Evolutionary conservation across 2,888 invertebrate species (phyloP).

Genomic region (Syrphus vitripennis): DNA sequence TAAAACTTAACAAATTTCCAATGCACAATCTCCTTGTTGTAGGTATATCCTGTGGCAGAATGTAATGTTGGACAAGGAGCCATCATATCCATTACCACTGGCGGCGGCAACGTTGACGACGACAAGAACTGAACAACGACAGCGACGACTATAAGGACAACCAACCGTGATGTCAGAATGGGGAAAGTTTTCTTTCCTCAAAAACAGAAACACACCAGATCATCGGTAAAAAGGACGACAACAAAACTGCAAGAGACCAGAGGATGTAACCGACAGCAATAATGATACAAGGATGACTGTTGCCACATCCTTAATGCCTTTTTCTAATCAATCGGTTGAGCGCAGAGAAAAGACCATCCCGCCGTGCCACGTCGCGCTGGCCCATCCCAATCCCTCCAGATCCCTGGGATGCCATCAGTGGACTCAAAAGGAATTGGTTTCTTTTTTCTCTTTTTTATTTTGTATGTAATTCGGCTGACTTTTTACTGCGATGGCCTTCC

Average conservation of each 20-base stretch:
- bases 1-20: slow-evolving; percentile 66
- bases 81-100: slow-evolving; percentile 16
- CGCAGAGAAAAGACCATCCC: slow-evolving; percentile 45
- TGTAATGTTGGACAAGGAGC: slow-evolving; percentile 2
- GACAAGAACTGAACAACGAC: no score
- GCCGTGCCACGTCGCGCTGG: background rate
- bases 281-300: slow-evolving; percentile 55
- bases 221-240: background rate
- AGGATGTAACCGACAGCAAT: slow-evolving; percentile 33
- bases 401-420: background rate
- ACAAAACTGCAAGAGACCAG: background rate
- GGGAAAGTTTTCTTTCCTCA: slow-evolving; percentile 28
- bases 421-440: slow-evolving; percentile 44
- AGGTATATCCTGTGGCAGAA: slow-evolving; percentile 15
- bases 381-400: background rate
- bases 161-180: slow-evolving; percentile 27
- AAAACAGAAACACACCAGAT: background rate
- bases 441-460: no score
- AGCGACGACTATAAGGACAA: background rate
- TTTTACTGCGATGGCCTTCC: slow-evolving; percentile 29
- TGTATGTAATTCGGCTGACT: slow-evolving; percentile 32
- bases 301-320: slow-evolving; percentile 68
- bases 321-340: slow-evolving; percentile 72
- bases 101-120: slow-evolving; percentile 6
- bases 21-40: slow-evolving; percentile 58